Evolutionary conservation across 2,797 vertebrate genomes (phyloP).

Genomic region (Dicrostonyx torquatus): DNA sequence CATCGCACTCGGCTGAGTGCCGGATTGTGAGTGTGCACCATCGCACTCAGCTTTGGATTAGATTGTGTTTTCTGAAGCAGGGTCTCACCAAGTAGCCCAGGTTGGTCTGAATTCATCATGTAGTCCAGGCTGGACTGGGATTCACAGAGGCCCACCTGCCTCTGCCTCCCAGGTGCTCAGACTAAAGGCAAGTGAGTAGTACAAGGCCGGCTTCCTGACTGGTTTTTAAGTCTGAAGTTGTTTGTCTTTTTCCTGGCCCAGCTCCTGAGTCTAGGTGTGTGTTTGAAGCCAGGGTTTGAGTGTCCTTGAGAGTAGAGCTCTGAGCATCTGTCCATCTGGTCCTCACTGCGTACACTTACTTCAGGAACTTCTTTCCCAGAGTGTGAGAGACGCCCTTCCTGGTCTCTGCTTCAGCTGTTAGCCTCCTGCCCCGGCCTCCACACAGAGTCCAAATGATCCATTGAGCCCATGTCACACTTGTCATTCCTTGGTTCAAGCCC

Average conservation of each 20-base stretch:
- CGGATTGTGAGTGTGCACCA: not conserved
- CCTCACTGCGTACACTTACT: not conserved
- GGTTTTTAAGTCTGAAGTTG: not conserved
- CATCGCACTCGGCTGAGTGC: not conserved
- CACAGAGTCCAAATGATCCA: not conserved
- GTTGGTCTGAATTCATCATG: not conserved
- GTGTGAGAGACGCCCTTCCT: not conserved
- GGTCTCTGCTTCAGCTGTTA: not conserved
- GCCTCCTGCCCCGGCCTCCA: not conserved
- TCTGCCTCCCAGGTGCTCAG: not conserved
- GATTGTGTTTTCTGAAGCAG: not conserved
- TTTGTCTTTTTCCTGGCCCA: not conserved
- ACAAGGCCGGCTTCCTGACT: not conserved
- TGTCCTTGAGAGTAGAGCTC: not conserved
- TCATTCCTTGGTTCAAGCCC: not conserved
- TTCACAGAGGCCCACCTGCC: not conserved
- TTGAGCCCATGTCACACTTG: not conserved
- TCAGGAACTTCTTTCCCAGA: not conserved
- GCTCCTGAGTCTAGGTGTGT: not conserved
- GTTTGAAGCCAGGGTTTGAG: not conserved
- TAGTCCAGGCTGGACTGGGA: not conserved
- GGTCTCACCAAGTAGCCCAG: not conserved
- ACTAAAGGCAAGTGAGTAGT: not conserved
- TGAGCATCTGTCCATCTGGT: accelerated
- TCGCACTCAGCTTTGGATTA: not conserved